A percentile compares a stretch with the other conserved stretches of the same genome.
Evolutionary conservation across 2,113 vertebrate genomes (phyloP).

Genomic region (Rhea pennata): DNA sequence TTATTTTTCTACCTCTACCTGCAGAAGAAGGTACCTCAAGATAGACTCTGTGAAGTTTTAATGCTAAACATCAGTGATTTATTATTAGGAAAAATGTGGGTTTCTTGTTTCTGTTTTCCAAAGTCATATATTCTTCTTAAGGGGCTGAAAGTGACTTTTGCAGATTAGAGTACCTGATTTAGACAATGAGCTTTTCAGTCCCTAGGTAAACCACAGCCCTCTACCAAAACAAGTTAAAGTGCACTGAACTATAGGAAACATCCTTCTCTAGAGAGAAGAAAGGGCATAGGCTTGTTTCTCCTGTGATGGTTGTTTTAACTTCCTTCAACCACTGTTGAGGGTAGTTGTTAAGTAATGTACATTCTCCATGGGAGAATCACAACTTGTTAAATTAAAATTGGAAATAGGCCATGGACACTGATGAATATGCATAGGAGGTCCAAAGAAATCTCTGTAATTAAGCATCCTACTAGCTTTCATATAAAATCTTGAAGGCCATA

Average conservation of each 20-base stretch:
- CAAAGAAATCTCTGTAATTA: accelerated
- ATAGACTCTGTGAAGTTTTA: neutral
- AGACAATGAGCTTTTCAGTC: neutral
- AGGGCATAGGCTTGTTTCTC: neutral
- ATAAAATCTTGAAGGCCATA: neutral
- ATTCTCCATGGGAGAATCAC: neutral
- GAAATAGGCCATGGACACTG: neutral
- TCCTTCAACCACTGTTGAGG: neutral
- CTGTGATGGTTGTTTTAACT: neutral
- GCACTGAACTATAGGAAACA: neutral
- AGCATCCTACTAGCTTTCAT: neutral
- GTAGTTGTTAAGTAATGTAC: neutral
- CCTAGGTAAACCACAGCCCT: neutral
- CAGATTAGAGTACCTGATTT: neutral
- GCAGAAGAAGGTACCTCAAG: neutral
- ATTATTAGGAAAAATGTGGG: neutral
- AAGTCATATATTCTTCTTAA: neutral
- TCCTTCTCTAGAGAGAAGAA: neutral
- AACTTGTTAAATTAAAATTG: neutral
- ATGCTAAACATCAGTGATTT: neutral
- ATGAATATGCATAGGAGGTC: neutral
- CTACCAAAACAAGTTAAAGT: neutral
- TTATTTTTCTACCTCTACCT: neutral
- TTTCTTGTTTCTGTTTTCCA: neutral
- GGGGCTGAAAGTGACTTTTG: neutral